A percentile compares a stretch with the other conserved stretches of the same genome.
phyloP scores from a whole-genome alignment of 1,140 invertebrate species.

The Rhynchophorus ferrugineus region DNA sequence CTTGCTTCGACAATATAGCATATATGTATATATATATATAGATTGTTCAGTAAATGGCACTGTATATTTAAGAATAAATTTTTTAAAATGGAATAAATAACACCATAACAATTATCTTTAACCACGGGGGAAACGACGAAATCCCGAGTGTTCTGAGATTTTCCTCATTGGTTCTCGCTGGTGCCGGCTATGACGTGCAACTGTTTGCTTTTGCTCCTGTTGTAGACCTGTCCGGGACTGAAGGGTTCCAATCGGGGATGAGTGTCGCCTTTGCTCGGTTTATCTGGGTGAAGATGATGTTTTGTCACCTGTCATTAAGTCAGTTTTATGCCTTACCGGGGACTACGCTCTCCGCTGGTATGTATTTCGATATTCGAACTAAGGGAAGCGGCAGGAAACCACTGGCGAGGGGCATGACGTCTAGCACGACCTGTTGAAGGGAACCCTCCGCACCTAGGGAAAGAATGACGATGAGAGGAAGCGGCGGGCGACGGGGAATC shows the following conservation, averaged over 20 bases:
- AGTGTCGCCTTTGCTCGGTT: slow-evolving; percentile 38
- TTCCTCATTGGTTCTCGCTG: slow-evolving; percentile 16
- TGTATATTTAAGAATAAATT: not conserved
- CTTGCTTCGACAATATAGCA: too few species aligned
- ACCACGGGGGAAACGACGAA: too few species aligned
- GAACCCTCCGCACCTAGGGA: slow-evolving; percentile 46
- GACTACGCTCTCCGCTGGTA: slow-evolving; percentile 60
- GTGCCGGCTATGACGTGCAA: slow-evolving; percentile 63
- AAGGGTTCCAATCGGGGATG: slow-evolving; percentile 74
- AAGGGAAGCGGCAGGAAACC: slow-evolving; percentile 83
- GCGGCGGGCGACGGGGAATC: not conserved
- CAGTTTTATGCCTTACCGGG: slow-evolving; percentile 20
- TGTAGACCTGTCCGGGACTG: slow-evolving; percentile 80
- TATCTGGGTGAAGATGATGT: slow-evolving; percentile 29
- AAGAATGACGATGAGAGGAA: too few species aligned
- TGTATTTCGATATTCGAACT: slow-evolving; percentile 86
- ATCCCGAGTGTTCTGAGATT: not conserved
- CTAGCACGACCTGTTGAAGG: slow-evolving; percentile 65
- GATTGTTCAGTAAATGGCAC: not conserved
- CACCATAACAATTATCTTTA: too few species aligned
- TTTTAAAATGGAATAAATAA: not conserved
- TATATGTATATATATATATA: not conserved
- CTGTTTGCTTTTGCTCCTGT: slow-evolving; percentile 78
- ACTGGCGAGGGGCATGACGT: slow-evolving; percentile 84
- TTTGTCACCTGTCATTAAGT: not conserved